Evolutionary conservation across 2,888 invertebrate genomes (phyloP), one percentile per base, ranked within the genome.

Genomic region (Oligia latruncula): DNA sequence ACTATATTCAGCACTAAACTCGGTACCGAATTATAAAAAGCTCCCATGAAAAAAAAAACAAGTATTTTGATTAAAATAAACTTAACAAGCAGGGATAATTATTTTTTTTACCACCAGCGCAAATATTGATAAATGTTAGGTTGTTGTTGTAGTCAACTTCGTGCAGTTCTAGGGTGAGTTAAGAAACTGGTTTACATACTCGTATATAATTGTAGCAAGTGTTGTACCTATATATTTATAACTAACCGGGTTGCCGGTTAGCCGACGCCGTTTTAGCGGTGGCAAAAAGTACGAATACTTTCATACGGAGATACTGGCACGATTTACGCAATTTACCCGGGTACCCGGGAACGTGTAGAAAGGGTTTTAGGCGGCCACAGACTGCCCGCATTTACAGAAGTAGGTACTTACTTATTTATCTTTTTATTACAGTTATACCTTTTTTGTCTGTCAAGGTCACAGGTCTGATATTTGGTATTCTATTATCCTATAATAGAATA

Each of bases 341-440:
- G 15, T 43, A 67, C 9, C 15, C 67, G 15, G 3, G 1, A 70
- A 74, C 13, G 20, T 43, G 43, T 6, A 0, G n/a, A 58, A 55
- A 58, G 6, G 23, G 71, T 8, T 52, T 52, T 52, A 29, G 3
- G n/a, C 60, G 20, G n/a, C 52, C 6, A 71, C 4, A 5, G n/a
- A 40, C 29, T 71, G 20, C 43, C 23, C 29, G 6, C n/a, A 52
- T 71, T 65, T 13, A 60, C 4, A 20, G 29, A 58, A 65, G 9
- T 29, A 49, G 13, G 17, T 17, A 79, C 43, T 68, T 80, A 46
- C n/a, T n/a, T n/a, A n/a, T 52, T 67, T 46, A 29, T 55, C 23
- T 70, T 80, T 81, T 81, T 74, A 81, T 81, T 60, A 64, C 49
- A 40, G 13, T 70, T 64, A 40, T 81, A 49, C 35, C n/a, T 58